These are phyloP conservation scores for Darevskia nairensis DNA, from an alignment of 2,797 vertebrate species.

Conservation along the genomic window DNA sequence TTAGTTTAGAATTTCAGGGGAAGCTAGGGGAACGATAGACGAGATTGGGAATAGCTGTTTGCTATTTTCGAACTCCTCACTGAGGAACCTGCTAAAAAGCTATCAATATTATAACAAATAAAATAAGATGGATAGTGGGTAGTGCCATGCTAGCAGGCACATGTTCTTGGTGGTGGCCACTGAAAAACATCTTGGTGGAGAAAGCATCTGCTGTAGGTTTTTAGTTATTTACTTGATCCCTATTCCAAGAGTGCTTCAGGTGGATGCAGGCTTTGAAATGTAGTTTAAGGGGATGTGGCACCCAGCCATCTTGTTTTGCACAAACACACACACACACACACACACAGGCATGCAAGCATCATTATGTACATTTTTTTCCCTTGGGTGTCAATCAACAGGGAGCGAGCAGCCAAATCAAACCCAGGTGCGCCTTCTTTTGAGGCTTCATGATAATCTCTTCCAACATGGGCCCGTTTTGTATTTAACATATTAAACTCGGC, in stretches of 20 bases:
- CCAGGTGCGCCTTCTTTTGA: constrained; percentile 72
- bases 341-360: constrained; percentile 15
- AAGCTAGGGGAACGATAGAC: background rate
- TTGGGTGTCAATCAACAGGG: constrained; percentile 75
- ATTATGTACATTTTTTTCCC: constrained; percentile 17
- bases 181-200: constrained; percentile 64
- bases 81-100: constrained; percentile 52
- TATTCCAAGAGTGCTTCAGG: constrained; percentile 66
- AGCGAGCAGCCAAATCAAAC: constrained; percentile 73
- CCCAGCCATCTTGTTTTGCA: constrained; percentile 63
- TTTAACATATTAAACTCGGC: constrained; percentile 68
- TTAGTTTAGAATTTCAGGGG: background rate
- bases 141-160: constrained; percentile 72
- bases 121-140: constrained; percentile 58
- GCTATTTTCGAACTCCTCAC: background rate
- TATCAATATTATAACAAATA: constrained; percentile 69
- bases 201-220: constrained; percentile 67
- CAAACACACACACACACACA: constrained; percentile 49
- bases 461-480: constrained; percentile 67
- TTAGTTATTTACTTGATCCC: constrained; percentile 56
- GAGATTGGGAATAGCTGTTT: background rate
- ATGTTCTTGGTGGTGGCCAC: constrained; percentile 62
- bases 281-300: constrained; percentile 64
- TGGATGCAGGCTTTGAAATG: constrained; percentile 66
- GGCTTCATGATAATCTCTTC: constrained; percentile 64